Percentiles rank a stretch among this genome's conserved stretches.
These are phyloP conservation scores for Ferdinandea cuprea DNA, from an alignment of 2,888 invertebrate genomes.

Conservation along the genomic window DNA sequence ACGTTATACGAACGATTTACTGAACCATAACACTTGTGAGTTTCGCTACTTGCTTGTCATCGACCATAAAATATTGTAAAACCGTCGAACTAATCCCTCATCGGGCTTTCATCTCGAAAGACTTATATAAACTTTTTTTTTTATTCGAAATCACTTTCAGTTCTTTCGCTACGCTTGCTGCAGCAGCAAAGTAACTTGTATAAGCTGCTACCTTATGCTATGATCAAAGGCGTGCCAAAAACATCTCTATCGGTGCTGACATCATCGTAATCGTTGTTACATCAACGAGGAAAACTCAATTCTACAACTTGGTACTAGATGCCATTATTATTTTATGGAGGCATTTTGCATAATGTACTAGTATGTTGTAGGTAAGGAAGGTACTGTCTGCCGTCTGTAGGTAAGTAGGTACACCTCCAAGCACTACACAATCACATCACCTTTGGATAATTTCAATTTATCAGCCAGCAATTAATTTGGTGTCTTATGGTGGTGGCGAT, in stretches of 20 bases:
- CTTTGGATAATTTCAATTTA: conserved; percentile 69
- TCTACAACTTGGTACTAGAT: neutral
- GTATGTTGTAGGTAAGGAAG: no score
- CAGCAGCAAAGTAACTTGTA: conserved; percentile 9
- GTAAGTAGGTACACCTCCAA: conserved; percentile 23
- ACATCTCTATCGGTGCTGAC: conserved; percentile 67
- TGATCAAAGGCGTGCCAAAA: conserved; percentile 72
- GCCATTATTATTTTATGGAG: conserved; percentile 7
- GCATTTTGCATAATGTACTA: conserved; percentile 35
- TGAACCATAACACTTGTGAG: conserved; percentile 5
- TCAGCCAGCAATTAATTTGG: conserved; percentile 69
- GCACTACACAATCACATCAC: conserved; percentile 19
- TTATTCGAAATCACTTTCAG: conserved; percentile 40
- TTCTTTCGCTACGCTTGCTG: conserved; percentile 36
- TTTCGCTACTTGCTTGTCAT: conserved; percentile 14
- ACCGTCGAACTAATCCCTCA: conserved; percentile 21
- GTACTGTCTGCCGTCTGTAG: conserved; percentile 17
- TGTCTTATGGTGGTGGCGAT: conserved; percentile 48
- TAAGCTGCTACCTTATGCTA: conserved; percentile 36
- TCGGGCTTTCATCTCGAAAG: conserved; percentile 11
- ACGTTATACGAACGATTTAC: neutral
- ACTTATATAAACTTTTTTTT: conserved; percentile 45
- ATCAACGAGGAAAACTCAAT: conserved; percentile 44
- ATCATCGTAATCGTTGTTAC: conserved; percentile 66
- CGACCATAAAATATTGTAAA: neutral